phyloP scores from a whole-genome alignment of 2,113 vertebrate genomes.

The Lagopus muta region DNA sequence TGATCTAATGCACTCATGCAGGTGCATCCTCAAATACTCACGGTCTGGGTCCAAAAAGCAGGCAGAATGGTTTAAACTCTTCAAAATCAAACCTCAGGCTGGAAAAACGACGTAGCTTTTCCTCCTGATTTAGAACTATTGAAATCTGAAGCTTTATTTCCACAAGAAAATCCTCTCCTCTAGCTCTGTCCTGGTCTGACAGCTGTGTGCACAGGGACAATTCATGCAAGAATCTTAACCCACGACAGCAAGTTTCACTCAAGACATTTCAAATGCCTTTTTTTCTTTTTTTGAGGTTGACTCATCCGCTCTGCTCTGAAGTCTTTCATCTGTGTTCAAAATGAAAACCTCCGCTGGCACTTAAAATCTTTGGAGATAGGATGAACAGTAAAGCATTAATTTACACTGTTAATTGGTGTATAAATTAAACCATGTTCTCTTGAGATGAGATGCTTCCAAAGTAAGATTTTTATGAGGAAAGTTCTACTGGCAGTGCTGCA shows the following conservation, averaged over 20 bases:
- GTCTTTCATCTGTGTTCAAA: constrained; percentile 51
- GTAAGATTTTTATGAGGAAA: not conserved
- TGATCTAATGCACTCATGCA: not conserved
- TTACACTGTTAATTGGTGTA: constrained; percentile 64
- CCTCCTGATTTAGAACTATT: not conserved
- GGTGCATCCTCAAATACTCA: not conserved
- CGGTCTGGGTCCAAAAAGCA: not conserved
- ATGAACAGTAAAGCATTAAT: constrained; percentile 54
- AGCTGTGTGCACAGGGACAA: not conserved
- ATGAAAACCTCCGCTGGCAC: not conserved
- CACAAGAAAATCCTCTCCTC: not conserved
- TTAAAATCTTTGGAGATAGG: constrained; percentile 33
- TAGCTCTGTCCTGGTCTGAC: not conserved
- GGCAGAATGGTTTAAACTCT: not conserved
- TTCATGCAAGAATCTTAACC: not conserved
- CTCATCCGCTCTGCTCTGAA: constrained; percentile 10
- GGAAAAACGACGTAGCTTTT: not conserved
- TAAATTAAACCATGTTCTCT: constrained; percentile 45
- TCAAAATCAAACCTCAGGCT: not conserved
- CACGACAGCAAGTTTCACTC: not conserved
- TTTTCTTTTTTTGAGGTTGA: not conserved
- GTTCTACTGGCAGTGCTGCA: not conserved
- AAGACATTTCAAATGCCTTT: not conserved
- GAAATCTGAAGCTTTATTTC: not conserved
- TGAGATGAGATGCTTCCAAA: constrained; percentile 3